Evolutionary conservation across 2,888 invertebrate species (phyloP).

Genomic region (Dendrolimus pini): DNA sequence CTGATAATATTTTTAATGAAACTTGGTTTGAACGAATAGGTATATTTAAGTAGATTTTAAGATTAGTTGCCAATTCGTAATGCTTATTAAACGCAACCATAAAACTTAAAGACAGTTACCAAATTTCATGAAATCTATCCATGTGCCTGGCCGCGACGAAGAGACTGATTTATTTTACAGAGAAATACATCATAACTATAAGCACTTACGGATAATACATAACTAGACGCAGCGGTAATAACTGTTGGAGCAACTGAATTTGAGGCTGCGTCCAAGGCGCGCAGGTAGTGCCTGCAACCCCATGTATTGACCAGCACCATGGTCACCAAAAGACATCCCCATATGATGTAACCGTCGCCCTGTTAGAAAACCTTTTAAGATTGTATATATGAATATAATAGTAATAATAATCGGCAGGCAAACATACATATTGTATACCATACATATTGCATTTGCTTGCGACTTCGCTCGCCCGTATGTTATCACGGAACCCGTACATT

Average conservation of each 20-base stretch:
- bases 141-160: too few species aligned
- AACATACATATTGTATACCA: background rate
- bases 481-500: background rate
- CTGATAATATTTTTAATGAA: too few species aligned
- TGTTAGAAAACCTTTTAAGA: slow-evolving; percentile 16
- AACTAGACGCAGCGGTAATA: slow-evolving; percentile 79
- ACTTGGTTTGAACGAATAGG: too few species aligned
- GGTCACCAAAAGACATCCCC: slow-evolving; percentile 40
- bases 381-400: too few species aligned
- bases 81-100: too few species aligned
- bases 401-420: background rate
- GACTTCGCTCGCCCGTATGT: too few species aligned
- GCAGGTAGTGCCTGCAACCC: slow-evolving; percentile 79
- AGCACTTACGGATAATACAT: slow-evolving; percentile 77
- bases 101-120: too few species aligned
- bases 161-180: too few species aligned
- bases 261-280: slow-evolving; percentile 75
- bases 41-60: too few species aligned
- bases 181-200: too few species aligned
- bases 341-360: slow-evolving; percentile 55
- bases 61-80: too few species aligned
- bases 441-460: background rate
- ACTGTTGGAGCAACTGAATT: slow-evolving; percentile 80
- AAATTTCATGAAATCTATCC: too few species aligned
- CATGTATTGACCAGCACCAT: slow-evolving; percentile 79